Base-by-base conservation (phyloP, 2,888 invertebrate species). In the Ametastegia equiseti region DNA sequence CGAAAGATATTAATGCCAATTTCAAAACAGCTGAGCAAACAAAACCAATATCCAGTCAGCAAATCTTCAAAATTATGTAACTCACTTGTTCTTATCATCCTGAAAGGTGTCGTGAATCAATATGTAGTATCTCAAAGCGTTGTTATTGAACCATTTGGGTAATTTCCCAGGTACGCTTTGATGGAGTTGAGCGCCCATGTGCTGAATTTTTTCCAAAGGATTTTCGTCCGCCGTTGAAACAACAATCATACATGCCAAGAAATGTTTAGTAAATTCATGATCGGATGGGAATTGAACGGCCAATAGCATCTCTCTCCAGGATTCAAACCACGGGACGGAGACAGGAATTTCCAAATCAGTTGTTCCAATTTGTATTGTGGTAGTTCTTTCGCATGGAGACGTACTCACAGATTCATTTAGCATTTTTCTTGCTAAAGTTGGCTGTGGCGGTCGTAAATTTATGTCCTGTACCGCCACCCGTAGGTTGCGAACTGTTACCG, bases 221-320 rank as follows among this genome's bases (percentile, higher is more conserved):
- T 95, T 95, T 0, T 95, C 94, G 91, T 97, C 97, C 45, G 93
- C 92, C 45, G 96, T 95, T 30, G 96, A 95, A 27, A 95, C 94
- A 15, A 96, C 95, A 87, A 97, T 94, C 88, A 97, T 94, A 90
- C 97, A 97, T 15, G 96, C 96, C 79, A 97, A 90, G 89, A 96
- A 96, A 92, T 98, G 97, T 88, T 97, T 97, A 0, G 98, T 96
- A 89, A 98, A 99, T 92, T 99, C 99, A 93, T 99, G 99, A 89
- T 99, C 99, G 4, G 97, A 96, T 23, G 97, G 97, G 90, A 96
- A 97, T 90, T 97, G 96, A 82, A 97, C 95, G 88, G 96, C 95
- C 65, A 98, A 93, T 92, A 98, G 98, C 39, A 96, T 96, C 87
- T 98, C 97, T 87, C 98, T 94, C 97, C 98, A 99, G 11, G 96